Percentiles rank a stretch among this genome's conserved stretches.
Conservation (phyloP, 2,113 vertebrate species). For the Columba livia region DNA sequence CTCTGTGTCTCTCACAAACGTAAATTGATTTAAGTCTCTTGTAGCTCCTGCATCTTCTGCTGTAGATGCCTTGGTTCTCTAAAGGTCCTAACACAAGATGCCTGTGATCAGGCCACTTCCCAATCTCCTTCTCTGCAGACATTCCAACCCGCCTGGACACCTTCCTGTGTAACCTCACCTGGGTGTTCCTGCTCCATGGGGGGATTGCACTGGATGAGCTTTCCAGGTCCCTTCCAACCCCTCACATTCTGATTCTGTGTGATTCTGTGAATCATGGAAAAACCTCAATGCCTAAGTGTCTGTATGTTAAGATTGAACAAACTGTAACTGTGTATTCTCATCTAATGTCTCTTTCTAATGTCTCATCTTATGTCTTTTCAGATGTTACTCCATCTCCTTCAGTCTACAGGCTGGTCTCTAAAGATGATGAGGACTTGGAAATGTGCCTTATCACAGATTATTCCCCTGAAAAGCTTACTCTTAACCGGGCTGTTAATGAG, state of each 20-base stretch:
- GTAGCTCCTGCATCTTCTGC: neutral
- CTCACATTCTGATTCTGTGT: too few relatives aligned
- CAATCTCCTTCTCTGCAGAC: too few relatives aligned
- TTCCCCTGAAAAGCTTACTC: neutral
- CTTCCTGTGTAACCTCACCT: too few relatives aligned
- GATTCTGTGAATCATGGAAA: neutral
- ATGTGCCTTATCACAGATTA: conserved; percentile 71
- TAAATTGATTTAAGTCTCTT: neutral
- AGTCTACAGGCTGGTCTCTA: conserved; percentile 27
- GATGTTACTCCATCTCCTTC: conserved; percentile 34
- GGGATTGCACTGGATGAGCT: too few relatives aligned
- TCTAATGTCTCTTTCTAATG: neutral
- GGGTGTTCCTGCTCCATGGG: too few relatives aligned
- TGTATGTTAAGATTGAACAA: neutral
- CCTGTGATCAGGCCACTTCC: neutral
- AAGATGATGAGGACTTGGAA: neutral
- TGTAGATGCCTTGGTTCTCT: neutral
- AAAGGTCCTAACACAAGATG: neutral
- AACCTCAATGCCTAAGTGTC: neutral
- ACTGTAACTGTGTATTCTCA: neutral
- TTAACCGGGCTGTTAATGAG: fast-evolving
- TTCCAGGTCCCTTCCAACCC: too few relatives aligned
- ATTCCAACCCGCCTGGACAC: too few relatives aligned
- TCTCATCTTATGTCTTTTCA: neutral
- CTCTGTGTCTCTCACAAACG: neutral